A percentile compares a stretch with the other conserved stretches of the same genome.
These are phyloP conservation scores for Metopolophium dirhodum DNA, from an alignment of 1,140 invertebrate species.

Conservation along the genomic window DNA sequence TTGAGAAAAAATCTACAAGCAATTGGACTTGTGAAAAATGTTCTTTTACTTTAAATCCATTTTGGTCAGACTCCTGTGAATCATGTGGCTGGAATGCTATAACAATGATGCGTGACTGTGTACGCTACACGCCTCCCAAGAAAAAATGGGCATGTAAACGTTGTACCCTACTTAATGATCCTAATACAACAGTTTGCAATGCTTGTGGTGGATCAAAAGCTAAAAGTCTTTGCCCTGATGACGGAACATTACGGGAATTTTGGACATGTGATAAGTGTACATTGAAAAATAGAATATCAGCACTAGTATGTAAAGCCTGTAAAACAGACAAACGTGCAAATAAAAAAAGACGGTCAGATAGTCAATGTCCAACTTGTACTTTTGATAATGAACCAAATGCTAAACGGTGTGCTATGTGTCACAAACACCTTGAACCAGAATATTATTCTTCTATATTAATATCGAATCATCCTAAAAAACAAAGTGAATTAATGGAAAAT, in stretches of 20 bases:
- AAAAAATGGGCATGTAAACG: constrained; percentile 82
- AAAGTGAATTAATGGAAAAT: constrained; percentile 85
- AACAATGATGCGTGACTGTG: constrained; percentile 71
- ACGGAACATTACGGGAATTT: constrained; percentile 75
- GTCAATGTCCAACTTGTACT: constrained; percentile 76
- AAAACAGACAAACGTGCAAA: constrained; percentile 65
- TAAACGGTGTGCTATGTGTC: constrained; percentile 83
- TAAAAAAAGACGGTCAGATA: constrained; percentile 48
- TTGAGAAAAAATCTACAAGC: constrained; percentile 62
- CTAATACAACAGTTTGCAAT: constrained; percentile 73
- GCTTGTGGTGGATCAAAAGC: constrained; percentile 71
- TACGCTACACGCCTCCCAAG: constrained; percentile 66
- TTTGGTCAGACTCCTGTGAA: constrained; percentile 78
- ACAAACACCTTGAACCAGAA: constrained; percentile 61
- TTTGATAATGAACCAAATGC: constrained; percentile 77
- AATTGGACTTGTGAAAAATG: constrained; percentile 89
- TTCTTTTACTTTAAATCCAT: constrained; percentile 85
- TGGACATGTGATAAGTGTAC: constrained; percentile 82
- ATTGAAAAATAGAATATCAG: constrained; percentile 78
- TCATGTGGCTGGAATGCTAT: constrained; percentile 76
- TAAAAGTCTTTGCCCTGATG: constrained; percentile 65
- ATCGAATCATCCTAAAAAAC: constrained; percentile 64
- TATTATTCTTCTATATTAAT: constrained; percentile 57
- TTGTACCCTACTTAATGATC: constrained; percentile 83
- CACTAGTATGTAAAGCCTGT: constrained; percentile 78